A percentile compares a stretch with the other conserved stretches of the same genome.
These are phyloP conservation scores for Salvelinus namaycush DNA, from an alignment of 2,113 vertebrate species.

Conservation along the genomic window DNA sequence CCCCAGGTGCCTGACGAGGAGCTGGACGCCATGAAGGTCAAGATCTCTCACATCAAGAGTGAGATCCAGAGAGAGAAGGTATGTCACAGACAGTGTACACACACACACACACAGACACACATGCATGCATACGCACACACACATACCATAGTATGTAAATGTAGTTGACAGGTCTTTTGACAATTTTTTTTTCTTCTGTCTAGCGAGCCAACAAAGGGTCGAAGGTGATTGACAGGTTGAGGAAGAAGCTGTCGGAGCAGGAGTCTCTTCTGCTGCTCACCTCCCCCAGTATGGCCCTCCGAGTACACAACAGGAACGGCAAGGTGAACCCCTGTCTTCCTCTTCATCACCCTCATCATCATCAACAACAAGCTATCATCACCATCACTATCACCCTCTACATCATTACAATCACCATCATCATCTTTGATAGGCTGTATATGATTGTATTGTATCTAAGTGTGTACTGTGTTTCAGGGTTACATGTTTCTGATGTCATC, in stretches of 20 bases:
- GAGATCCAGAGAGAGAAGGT: slow-evolving; percentile 98
- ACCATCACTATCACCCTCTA: neutral
- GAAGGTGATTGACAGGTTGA: slow-evolving; percentile 90
- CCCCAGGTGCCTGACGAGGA: slow-evolving; percentile 93
- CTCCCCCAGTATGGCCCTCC: slow-evolving; percentile 92
- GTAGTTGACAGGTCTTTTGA: too few relatives aligned
- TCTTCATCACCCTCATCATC: neutral
- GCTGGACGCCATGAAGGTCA: slow-evolving; percentile 93
- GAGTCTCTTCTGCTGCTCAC: slow-evolving; percentile 91
- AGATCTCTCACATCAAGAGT: slow-evolving; percentile 97
- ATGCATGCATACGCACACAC: neutral
- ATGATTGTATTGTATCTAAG: too few relatives aligned
- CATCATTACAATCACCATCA: neutral
- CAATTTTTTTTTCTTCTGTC: neutral
- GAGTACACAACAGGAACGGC: slow-evolving; percentile 87
- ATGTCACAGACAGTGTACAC: neutral
- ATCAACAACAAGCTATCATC: neutral
- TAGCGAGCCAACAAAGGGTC: slow-evolving; percentile 94
- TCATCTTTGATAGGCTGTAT: too few relatives aligned
- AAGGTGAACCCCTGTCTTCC: slow-evolving; percentile 78
- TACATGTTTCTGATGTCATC: slow-evolving; percentile 95
- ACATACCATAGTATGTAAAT: too few relatives aligned
- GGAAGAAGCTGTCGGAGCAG: slow-evolving; percentile 95
- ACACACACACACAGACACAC: too few relatives aligned
- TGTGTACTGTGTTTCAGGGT: slow-evolving; percentile 71